Conservation (phyloP, 2,797 vertebrate genomes). For the Pantherophis alleghaniensis region DNA sequence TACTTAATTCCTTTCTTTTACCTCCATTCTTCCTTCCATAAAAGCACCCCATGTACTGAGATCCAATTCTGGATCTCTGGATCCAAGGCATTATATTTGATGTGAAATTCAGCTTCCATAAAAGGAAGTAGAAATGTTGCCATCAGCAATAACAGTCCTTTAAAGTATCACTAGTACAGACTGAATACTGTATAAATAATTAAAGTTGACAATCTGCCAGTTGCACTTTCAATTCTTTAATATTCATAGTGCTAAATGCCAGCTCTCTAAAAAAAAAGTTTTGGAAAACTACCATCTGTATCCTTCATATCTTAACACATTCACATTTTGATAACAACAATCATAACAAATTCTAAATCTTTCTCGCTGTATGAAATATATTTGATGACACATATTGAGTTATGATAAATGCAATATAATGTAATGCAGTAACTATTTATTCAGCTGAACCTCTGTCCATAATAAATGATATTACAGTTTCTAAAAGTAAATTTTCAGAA, state of each 20-base stretch:
- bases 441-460: background rate
- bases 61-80: background rate
- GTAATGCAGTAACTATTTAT: slow-evolving; percentile 10
- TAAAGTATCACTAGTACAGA: slow-evolving; percentile 18
- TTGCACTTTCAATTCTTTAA: slow-evolving; percentile 25
- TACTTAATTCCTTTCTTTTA: background rate
- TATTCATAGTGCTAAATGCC: slow-evolving; percentile 27
- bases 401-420: slow-evolving; percentile 5
- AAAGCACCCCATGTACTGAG: background rate
- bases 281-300: slow-evolving; percentile 25
- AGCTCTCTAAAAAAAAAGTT: slow-evolving; percentile 19
- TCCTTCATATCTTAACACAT: slow-evolving; percentile 18
- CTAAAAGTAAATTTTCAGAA: background rate
- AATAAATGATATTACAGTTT: background rate
- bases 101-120: background rate
- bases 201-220: slow-evolving; percentile 32
- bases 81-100: background rate
- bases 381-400: slow-evolving; percentile 22
- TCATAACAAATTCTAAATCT: slow-evolving; percentile 16
- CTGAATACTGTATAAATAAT: slow-evolving; percentile 22
- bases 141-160: background rate
- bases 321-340: background rate
- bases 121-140: slow-evolving; percentile 5
- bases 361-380: slow-evolving; percentile 1
- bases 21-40: background rate